Evolutionary conservation across 2,797 vertebrate genomes (phyloP), one percentile per base, ranked within the genome.

Genomic region (Myotis pilosus): DNA sequence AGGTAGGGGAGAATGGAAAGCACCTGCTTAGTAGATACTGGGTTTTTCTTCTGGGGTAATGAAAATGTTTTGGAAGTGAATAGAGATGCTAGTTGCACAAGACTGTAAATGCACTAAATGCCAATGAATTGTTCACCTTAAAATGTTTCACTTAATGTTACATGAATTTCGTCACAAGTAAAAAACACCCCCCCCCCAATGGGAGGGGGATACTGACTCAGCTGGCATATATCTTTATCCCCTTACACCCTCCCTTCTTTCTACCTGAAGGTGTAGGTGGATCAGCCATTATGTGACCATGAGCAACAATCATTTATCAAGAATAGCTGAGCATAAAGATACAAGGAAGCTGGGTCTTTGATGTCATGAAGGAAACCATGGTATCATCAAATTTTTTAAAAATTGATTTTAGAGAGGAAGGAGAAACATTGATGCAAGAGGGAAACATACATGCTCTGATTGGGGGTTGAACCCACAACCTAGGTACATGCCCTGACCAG

Each of bases 91-190:
- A 38, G n/a, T 47, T 60, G 57, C 8, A 86, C 28, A 55, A 72
- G n/a, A 71, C 4, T 72, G 16, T 75, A 55, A 87, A 47, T 76
- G 23, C 23, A 69, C 6, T 36, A 81, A 89, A 82, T 79, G 33
- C 8, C 76, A 60, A 69, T 44, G 71, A 85, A 87, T 12, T 64
- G 3, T 82, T 92, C 25, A 79, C 64, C 71, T 91, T 69, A 69
- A 68, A 91, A 74, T 81, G 74, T 53, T 33, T 74, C 51, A 80
- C 85, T 90, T 82, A 55, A 82, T 84, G 81, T 30, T 69, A n/a
- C n/a, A 78, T 76, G 25, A 95, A 93, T 94, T 87, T 96, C 38
- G 64, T 30, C 51, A 82, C 16, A 49, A 87, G 30, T 15, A 49
- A 33, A 47, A 60, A 53, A 49, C 28, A 60, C 15, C 5, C 25